phyloP scores from a whole-genome alignment of 2,888 invertebrate genomes.

The Agriotes lineatus region DNA sequence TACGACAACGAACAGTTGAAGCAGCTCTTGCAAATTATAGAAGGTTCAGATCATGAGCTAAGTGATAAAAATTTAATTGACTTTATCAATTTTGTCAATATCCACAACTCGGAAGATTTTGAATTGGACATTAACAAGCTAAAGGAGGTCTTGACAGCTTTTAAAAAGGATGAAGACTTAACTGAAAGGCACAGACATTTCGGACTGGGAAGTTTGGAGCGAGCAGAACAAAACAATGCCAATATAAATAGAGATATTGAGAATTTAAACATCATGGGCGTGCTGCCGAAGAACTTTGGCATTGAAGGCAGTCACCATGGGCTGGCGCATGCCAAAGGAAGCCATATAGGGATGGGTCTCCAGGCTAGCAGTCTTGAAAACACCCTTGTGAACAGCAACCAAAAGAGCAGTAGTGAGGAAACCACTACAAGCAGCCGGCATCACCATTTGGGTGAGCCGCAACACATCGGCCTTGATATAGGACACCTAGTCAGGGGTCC shows the following conservation, averaged over 20 bases:
- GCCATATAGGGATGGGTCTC: conserved; percentile 59
- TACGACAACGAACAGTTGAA: conserved; percentile 58
- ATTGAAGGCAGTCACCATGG: conserved; percentile 57
- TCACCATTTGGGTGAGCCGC: conserved; percentile 64
- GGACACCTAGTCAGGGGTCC: conserved; percentile 69
- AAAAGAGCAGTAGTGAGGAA: conserved; percentile 16
- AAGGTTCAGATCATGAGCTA: conserved; percentile 55
- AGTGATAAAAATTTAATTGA: conserved; percentile 60
- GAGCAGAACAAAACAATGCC: conserved; percentile 34
- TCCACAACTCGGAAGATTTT: conserved; percentile 58
- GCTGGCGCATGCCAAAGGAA: conserved; percentile 53
- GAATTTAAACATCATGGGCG: conserved; percentile 43
- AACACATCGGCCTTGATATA: conserved; percentile 58
- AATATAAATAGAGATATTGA: conserved; percentile 46
- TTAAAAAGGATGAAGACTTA: conserved; percentile 55
- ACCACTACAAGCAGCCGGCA: conserved; percentile 50
- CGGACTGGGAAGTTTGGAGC: conserved; percentile 48
- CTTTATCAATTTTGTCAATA: conserved; percentile 62
- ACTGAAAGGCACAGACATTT: conserved; percentile 53
- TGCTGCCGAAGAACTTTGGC: conserved; percentile 54
- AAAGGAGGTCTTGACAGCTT: conserved; percentile 58
- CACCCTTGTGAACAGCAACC: conserved; percentile 14
- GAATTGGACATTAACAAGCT: conserved; percentile 59
- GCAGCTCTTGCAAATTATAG: conserved; percentile 57
- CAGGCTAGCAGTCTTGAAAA: conserved; percentile 27